Percentiles rank a stretch among this genome's conserved stretches.
phyloP scores from a whole-genome alignment of 1,140 invertebrate species.

The Platyscapa corneri region DNA sequence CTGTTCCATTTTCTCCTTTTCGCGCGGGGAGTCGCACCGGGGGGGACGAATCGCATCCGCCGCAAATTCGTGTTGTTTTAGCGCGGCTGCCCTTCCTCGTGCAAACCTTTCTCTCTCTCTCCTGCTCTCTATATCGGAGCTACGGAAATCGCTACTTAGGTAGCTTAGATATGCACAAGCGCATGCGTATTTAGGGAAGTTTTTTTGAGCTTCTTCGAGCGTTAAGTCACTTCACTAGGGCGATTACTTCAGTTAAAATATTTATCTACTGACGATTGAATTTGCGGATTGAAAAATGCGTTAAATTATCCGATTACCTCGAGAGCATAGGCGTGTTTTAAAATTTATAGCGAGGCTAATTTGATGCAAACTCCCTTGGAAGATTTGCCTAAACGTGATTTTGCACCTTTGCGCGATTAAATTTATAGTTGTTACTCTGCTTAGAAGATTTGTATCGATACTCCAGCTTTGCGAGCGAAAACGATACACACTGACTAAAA shows the following conservation, averaged over 20 bases:
- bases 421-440: no score
- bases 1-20: background rate
- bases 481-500: no score
- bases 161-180: background rate
- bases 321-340: no score
- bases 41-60: background rate
- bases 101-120: background rate
- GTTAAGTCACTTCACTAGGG: background rate
- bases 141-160: background rate
- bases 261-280: background rate
- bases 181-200: background rate
- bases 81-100: background rate
- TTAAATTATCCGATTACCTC: background rate
- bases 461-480: no score
- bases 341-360: no score
- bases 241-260: background rate
- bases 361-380: no score
- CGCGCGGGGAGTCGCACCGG: background rate
- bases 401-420: no score
- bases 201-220: background rate
- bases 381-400: no score
- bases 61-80: slow-evolving; percentile 22
- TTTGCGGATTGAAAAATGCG: background rate
- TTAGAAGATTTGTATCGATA: no score
- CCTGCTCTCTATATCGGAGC: background rate